Evolutionary conservation across 2,797 vertebrate genomes (phyloP).

Genomic region (Otolemur crassicaudatus): DNA sequence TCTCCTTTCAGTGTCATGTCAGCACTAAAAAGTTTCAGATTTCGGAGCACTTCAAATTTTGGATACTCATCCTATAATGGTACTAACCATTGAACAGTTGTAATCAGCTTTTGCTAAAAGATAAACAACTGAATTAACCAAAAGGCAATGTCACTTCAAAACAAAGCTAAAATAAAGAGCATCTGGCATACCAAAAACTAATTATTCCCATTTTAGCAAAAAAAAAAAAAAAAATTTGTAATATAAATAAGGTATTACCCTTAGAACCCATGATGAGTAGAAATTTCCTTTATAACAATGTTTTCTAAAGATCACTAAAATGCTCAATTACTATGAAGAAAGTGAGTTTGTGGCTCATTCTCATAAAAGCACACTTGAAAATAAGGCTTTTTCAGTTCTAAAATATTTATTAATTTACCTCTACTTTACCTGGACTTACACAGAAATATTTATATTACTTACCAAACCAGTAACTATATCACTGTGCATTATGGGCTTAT

Average conservation of each 20-base stretch:
- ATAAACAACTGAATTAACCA: background rate
- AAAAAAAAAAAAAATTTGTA: background rate
- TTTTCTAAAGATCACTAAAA: background rate
- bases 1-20: background rate
- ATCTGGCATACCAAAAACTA: background rate
- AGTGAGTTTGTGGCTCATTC: background rate
- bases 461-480: slow-evolving; percentile 29
- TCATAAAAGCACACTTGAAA: slow-evolving; percentile 34
- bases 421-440: background rate
- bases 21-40: background rate
- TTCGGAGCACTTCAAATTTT: background rate
- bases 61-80: background rate
- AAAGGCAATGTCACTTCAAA: background rate
- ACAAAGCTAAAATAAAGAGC: background rate
- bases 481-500: background rate
- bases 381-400: slow-evolving; percentile 41
- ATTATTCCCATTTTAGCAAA: background rate
- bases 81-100: background rate
- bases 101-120: background rate
- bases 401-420: slow-evolving; percentile 56
- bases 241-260: background rate
- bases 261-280: background rate
- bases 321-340: fast-evolving
- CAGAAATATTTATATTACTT: slow-evolving; percentile 43
- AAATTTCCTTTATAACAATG: slow-evolving; percentile 35